A percentile compares a stretch with the other conserved stretches of the same genome.
These are phyloP conservation scores for Cetonia aurata DNA, from an alignment of 2,888 invertebrate genomes.

Conservation along the genomic window DNA sequence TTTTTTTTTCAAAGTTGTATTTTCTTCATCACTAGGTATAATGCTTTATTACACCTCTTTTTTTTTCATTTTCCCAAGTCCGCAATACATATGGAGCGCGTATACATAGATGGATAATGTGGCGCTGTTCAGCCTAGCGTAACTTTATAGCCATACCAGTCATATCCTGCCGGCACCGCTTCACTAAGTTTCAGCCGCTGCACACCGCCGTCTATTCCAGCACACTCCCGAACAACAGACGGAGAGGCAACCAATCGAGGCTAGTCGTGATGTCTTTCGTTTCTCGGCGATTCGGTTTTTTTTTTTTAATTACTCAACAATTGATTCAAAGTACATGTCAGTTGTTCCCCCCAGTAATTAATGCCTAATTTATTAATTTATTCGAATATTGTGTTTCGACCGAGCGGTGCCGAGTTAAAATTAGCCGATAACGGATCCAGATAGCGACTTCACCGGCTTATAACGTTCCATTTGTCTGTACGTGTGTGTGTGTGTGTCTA, in stretches of 20 bases:
- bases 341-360: conserved; percentile 66
- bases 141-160: conserved; percentile 52
- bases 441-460: conserved; percentile 54
- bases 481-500: not conserved
- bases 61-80: not conserved
- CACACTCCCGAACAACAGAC: conserved; percentile 24
- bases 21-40: too few relatives aligned
- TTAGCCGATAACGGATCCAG: conserved; percentile 66
- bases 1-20: too few relatives aligned
- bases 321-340: conserved; percentile 66
- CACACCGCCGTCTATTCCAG: conserved; percentile 30
- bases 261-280: conserved; percentile 48
- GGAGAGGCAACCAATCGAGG: conserved; percentile 49
- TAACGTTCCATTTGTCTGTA: conserved; percentile 16
- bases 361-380: conserved; percentile 69
- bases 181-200: conserved; percentile 60
- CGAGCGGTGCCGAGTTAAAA: conserved; percentile 62
- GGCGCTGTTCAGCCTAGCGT: conserved; percentile 47
- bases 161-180: conserved; percentile 63
- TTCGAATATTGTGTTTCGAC: conserved; percentile 66
- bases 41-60: too few relatives aligned
- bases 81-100: conserved; percentile 11
- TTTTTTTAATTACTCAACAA: conserved; percentile 64
- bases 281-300: conserved; percentile 45
- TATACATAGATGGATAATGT: conserved; percentile 14